Base-by-base conservation (phyloP, 2,888 invertebrate species). In the Diploptera punctata region DNA sequence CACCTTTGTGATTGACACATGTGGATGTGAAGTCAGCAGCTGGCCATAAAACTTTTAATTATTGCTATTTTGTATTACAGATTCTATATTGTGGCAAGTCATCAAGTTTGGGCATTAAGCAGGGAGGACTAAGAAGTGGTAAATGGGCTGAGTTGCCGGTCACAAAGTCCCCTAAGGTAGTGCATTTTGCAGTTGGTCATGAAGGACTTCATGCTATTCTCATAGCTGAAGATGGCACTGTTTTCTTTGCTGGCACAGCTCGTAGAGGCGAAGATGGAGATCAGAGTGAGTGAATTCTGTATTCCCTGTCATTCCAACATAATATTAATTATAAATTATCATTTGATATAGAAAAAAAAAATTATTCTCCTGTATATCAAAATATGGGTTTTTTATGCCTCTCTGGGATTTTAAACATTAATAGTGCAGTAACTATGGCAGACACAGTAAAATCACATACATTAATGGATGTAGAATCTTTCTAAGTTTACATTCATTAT, bases 251-350 rank as follows among this genome's bases (percentile, higher is more conserved):
- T 77, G 95, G 98, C 9, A 92, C 94, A 7, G 94, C 98, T 0
- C 88, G 94, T 0, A 87, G 97, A 3, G 98, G 98, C 29, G 98
- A 98, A 84, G 98, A 98, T 82, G 97, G 97, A 0, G 98, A 98
- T 80, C 90, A 89, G 75, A 91, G 88, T 86, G 78, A 81, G 83
- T 79, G 16, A 29, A 13, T 44, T 29, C 49, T 18, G 7, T 62
- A 38, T 19, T 43, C 38, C 60, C 38, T 73, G 33, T 33, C 33
- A 33, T 5, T 33, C n/a, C n/a, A n/a, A n/a, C n/a, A n/a, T n/a
- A n/a, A n/a, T n/a, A n/a, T n/a, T n/a, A n/a, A n/a, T n/a, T n/a
- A n/a, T n/a, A n/a, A n/a, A n/a, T n/a, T n/a, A n/a, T n/a, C n/a
- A n/a, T n/a, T n/a, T n/a, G n/a, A n/a, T n/a, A n/a, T n/a, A n/a